A percentile compares a stretch with the other conserved stretches of the same genome.
Conservation (phyloP, 1,140 invertebrate species). For the Scaptomyza pallida region DNA sequence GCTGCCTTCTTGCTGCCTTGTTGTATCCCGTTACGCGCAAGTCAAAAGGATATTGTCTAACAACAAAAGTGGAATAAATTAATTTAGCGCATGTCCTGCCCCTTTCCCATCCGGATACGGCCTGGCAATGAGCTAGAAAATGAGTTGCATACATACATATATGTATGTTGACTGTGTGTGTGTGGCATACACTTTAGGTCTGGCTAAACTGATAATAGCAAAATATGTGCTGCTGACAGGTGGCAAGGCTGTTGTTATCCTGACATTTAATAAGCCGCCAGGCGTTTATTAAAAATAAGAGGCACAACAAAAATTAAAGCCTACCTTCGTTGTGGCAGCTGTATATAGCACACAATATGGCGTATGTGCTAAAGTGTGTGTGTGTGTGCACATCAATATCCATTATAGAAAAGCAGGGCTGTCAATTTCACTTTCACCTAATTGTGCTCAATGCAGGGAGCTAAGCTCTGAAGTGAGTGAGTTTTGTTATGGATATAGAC, state of each 20-base stretch:
- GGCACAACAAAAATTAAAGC: slow-evolving; percentile 59
- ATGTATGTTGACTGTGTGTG: slow-evolving; percentile 1
- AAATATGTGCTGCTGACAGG: slow-evolving; percentile 79
- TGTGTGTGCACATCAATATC: slow-evolving; percentile 52
- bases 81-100: slow-evolving; percentile 75
- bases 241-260: slow-evolving; percentile 47
- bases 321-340: slow-evolving; percentile 42
- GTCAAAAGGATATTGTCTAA: slow-evolving; percentile 77
- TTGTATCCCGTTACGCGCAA: slow-evolving; percentile 55
- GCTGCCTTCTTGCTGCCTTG: slow-evolving; percentile 21
- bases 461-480: neutral
- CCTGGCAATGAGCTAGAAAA: slow-evolving; percentile 82
- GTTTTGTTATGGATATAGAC: neutral
- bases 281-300: slow-evolving; percentile 65
- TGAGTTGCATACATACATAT: slow-evolving; percentile 60
- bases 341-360: slow-evolving; percentile 26
- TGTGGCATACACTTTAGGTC: slow-evolving; percentile 49
- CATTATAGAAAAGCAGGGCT: slow-evolving; percentile 49
- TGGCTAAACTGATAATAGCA: slow-evolving; percentile 69
- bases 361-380: neutral
- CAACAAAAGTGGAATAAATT: slow-evolving; percentile 83
- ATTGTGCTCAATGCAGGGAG: slow-evolving; percentile 51
- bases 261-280: slow-evolving; percentile 67
- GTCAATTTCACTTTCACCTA: slow-evolving; percentile 67
- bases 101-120: neutral